Conservation (phyloP, 2,113 vertebrate genomes). For the Chloropsis hardwickii region DNA sequence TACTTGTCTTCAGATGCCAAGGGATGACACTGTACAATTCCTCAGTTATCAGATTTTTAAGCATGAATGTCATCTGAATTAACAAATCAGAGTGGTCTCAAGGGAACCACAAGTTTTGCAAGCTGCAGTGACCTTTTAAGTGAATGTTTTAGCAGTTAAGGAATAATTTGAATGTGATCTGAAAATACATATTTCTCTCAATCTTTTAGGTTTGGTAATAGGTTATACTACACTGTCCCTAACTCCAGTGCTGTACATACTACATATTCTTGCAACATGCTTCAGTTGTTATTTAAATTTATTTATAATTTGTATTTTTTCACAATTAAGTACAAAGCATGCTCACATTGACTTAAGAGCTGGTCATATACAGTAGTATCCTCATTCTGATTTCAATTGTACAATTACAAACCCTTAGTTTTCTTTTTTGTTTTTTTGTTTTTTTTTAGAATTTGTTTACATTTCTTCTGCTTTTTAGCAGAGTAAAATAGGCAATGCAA, state of each 20-base stretch:
- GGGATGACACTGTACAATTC: background rate
- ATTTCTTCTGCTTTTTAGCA: background rate
- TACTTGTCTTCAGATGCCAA: background rate
- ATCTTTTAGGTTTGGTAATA: background rate
- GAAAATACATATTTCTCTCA: background rate
- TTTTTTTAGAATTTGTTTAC: background rate
- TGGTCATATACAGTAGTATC: background rate
- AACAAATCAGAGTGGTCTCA: background rate
- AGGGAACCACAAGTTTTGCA: background rate
- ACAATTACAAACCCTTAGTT: background rate
- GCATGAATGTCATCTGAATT: background rate
- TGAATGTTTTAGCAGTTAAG: background rate
- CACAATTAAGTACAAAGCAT: background rate
- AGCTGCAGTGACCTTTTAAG: background rate
- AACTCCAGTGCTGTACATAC: background rate
- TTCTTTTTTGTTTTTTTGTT: too few relatives aligned
- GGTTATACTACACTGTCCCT: background rate
- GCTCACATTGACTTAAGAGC: background rate
- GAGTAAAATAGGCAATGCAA: background rate
- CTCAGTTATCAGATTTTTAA: background rate
- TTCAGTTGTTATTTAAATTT: background rate
- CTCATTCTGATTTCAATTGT: background rate
- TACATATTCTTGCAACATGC: background rate
- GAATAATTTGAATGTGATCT: background rate
- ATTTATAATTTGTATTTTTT: background rate